phyloP scores from a whole-genome alignment of 2,797 vertebrate genomes.

The Pachyuromys duprasi region DNA sequence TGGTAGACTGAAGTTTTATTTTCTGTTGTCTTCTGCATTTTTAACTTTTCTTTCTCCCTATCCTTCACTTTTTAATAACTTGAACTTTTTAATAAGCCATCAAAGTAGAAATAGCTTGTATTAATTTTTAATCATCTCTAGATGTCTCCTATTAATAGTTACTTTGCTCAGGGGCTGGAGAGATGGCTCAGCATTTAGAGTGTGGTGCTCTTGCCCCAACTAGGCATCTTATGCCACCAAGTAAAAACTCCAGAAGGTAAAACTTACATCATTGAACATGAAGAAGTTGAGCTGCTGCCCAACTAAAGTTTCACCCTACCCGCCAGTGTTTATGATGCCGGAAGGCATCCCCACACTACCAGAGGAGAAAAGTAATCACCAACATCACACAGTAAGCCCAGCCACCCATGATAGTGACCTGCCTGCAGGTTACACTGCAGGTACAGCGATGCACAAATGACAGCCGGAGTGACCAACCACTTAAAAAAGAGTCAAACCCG shows the following conservation, averaged over 20 bases:
- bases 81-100: conserved; percentile 27
- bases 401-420: neutral
- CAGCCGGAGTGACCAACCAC: neutral
- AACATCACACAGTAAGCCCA: neutral
- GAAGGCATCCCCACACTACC: too few species aligned
- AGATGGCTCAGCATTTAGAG: neutral
- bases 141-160: conserved; percentile 36
- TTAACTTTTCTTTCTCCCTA: conserved; percentile 13
- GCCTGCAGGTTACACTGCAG: neutral
- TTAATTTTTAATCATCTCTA: conserved; percentile 40
- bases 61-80: conserved; percentile 13
- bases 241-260: neutral
- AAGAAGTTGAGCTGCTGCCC: neutral
- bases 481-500: neutral
- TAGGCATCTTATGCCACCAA: neutral
- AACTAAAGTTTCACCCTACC: neutral
- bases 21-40: neutral
- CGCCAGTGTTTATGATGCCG: neutral
- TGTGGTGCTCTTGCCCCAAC: neutral
- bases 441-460: neutral
- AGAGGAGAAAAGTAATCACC: neutral
- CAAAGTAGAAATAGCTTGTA: neutral
- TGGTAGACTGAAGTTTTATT: conserved; percentile 15
- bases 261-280: neutral
- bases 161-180: neutral